Conservation (phyloP, 35 echinoderm and acorn worm genomes). For the Heliocidaris erythrogramma region DNA sequence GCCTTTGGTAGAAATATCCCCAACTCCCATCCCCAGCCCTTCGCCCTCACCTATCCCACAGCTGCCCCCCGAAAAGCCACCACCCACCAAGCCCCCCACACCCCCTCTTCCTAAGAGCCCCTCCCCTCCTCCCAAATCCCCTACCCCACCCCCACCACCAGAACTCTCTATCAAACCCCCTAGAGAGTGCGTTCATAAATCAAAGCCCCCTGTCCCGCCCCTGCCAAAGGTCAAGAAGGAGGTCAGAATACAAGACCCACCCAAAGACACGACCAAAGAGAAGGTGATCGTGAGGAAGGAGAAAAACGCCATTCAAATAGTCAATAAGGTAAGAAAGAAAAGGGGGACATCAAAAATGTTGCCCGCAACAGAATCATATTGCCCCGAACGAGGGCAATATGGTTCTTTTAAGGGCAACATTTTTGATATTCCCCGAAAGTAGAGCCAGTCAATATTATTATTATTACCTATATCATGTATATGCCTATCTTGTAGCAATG, state of each 20-base stretch:
- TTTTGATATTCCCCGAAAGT: too few species aligned
- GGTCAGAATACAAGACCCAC: slow-evolving; percentile 76
- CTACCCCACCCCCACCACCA: slow-evolving; percentile 49
- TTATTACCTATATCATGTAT: too few species aligned
- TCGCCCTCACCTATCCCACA: slow-evolving; percentile 18
- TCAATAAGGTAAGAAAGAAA: slow-evolving; percentile 15
- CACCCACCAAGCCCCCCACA: slow-evolving; percentile 38
- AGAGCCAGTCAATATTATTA: too few species aligned
- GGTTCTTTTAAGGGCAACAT: too few species aligned
- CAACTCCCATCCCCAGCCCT: slow-evolving; percentile 27
- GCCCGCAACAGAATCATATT: too few species aligned
- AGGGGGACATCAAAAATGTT: too few species aligned
- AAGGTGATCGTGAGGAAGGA: slow-evolving; percentile 27
- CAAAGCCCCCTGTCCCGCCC: slow-evolving; percentile 51
- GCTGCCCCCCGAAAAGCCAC: not conserved
- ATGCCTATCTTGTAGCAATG: too few species aligned
- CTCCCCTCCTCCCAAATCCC: slow-evolving; percentile 8
- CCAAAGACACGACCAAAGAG: slow-evolving; percentile 22
- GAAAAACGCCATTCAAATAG: slow-evolving; percentile 28
- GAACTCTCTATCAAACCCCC: slow-evolving; percentile 19
- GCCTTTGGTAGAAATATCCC: not conserved
- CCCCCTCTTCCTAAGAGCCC: slow-evolving; percentile 17
- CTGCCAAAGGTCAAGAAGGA: slow-evolving; percentile 72
- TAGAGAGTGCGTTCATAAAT: slow-evolving; percentile 32
- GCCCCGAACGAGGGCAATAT: too few species aligned